A percentile compares a stretch with the other conserved stretches of the same genome.
Evolutionary conservation across 2,797 vertebrate species (phyloP).

Genomic region (Tarsius wallacei): DNA sequence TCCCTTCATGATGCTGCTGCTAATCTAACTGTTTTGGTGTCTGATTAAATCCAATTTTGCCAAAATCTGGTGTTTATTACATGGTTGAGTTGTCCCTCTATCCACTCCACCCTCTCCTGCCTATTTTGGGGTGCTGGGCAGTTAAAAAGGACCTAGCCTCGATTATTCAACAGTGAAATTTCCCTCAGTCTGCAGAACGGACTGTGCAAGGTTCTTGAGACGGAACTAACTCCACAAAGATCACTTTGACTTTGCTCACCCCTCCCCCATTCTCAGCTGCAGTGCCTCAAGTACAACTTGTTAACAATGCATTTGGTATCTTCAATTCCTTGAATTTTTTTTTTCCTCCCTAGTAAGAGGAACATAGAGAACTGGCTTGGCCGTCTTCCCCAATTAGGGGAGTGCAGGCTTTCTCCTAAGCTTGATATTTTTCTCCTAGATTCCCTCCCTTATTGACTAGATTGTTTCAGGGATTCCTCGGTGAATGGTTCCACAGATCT

Average conservation of each 20-base stretch:
- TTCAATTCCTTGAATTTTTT: background rate
- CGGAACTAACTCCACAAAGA: background rate
- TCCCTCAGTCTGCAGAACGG: background rate
- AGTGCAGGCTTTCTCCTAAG: background rate
- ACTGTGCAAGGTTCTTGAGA: background rate
- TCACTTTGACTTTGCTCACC: background rate
- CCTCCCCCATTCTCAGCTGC: background rate
- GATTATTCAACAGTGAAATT: conserved; percentile 1
- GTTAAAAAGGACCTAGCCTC: background rate
- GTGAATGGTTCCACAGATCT: background rate
- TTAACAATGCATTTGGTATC: background rate
- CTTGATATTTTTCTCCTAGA: background rate
- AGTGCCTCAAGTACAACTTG: background rate
- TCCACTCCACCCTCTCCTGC: too few relatives aligned
- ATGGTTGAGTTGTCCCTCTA: background rate
- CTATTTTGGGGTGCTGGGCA: background rate
- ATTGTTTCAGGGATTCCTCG: background rate
- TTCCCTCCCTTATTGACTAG: background rate
- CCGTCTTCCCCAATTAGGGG: background rate
- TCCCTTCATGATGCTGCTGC: background rate
- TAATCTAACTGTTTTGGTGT: background rate
- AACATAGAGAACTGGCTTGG: background rate
- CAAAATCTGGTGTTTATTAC: background rate
- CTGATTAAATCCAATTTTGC: background rate
- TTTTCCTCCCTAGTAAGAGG: background rate